Base-by-base conservation (phyloP, 2,888 invertebrate genomes). In the Podabrus alpinus region DNA sequence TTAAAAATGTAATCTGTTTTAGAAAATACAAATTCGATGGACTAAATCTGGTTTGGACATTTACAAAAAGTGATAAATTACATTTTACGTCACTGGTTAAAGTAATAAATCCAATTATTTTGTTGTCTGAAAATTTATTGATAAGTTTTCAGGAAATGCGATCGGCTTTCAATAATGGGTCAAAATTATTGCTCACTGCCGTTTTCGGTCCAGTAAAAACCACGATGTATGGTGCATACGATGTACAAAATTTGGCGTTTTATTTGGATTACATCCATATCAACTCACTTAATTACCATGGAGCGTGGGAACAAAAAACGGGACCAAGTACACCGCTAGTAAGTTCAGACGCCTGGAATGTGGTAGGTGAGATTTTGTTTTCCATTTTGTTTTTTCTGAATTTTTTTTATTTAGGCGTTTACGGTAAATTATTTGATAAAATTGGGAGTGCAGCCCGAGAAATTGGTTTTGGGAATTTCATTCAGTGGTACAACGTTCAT, bases 241-340 rank as follows among this genome's bases (percentile, higher is more conserved):
- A 96, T 84, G 89, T 97, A 13, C 88, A 90, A 7, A 90, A 92
- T 78, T 88, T 97, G 13, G 91, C 92, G n/a, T 86, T 90, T 0
- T 91, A 93, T 83, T 85, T 94, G 61, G 93, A 94, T 85, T 92
- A 90, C 72, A 90, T 96, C 45, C 95, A 96, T 81, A 91, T 96
- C 85, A 96, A 96, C 95, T 94, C 94, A 77, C 96, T 96, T 85
- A 96, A 97, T 86, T 96, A 95, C 85, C 95, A 95, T 80, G 96
- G 96, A 0, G 90, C 93, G 7, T 96, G 95, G 95, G 94, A 96
- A 81, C 89, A 89, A 0, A 89, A 88, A 73, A 91, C 94, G 0
- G 94, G 94, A 0, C 92, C 94, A 10, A 96, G 96, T 84, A 93
- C 96, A 0, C 96, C 96, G 0, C 83, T 97, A 9, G 88, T 87